A percentile compares a stretch with the other conserved stretches of the same genome.
These are phyloP conservation scores for Heliconius congener DNA, from an alignment of 1,140 invertebrate genomes.

Conservation along the genomic window DNA sequence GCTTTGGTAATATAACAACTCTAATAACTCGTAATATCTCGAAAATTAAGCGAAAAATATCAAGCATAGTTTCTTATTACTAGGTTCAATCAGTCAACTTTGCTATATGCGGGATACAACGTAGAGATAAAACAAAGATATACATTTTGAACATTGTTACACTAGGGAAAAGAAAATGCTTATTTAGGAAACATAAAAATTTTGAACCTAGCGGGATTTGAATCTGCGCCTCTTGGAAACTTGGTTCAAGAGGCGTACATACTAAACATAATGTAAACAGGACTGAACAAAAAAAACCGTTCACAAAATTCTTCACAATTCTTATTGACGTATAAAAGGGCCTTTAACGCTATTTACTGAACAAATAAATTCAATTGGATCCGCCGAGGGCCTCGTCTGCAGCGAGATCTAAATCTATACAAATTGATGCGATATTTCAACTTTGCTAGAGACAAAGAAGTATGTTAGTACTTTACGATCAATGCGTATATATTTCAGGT, in stretches of 20 bases:
- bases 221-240: background rate
- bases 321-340: slow-evolving; percentile 24
- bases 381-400: slow-evolving; percentile 33
- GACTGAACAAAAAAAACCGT: slow-evolving; percentile 20
- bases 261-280: slow-evolving; percentile 18
- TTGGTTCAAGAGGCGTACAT: background rate
- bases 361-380: slow-evolving; percentile 44
- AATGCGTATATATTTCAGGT: slow-evolving; percentile 20
- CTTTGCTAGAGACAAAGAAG: slow-evolving; percentile 20
- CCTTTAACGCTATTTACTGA: slow-evolving; percentile 37
- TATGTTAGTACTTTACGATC: slow-evolving; percentile 16
- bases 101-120: background rate
- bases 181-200: too few relatives aligned
- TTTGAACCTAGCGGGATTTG: too few relatives aligned
- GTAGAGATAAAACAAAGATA: too few relatives aligned
- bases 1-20: too few relatives aligned
- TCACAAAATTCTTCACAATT: background rate
- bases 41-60: too few relatives aligned
- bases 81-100: too few relatives aligned
- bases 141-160: too few relatives aligned
- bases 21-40: too few relatives aligned
- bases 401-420: slow-evolving; percentile 31
- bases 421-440: slow-evolving; percentile 34
- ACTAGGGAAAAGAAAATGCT: too few relatives aligned
- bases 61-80: too few relatives aligned